Evolutionary conservation across 2,888 invertebrate genomes (phyloP).

Genomic region (Catocala sponsa): DNA sequence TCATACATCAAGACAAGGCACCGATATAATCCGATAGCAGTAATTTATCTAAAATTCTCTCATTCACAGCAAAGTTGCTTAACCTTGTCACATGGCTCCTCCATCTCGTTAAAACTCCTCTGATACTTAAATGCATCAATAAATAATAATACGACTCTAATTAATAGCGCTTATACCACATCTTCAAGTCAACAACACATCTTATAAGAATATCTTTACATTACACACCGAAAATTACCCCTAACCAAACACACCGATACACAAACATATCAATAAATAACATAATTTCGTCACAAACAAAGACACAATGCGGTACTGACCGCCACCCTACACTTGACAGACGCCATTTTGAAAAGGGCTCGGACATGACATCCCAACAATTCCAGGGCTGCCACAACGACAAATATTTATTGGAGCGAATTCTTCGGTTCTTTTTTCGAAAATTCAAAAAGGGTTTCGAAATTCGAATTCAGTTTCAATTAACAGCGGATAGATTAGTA

Average conservation of each 20-base stretch:
- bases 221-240: slow-evolving; percentile 27
- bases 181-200: too few species aligned
- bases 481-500: slow-evolving; percentile 19
- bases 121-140: too few species aligned
- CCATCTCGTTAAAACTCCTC: too few species aligned
- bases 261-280: slow-evolving; percentile 77
- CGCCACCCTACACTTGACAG: slow-evolving; percentile 69
- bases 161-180: too few species aligned
- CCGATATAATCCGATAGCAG: too few species aligned
- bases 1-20: too few species aligned
- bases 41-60: too few species aligned
- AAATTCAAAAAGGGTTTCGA: slow-evolving; percentile 13
- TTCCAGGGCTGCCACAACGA: slow-evolving; percentile 71
- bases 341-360: slow-evolving; percentile 83
- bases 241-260: slow-evolving; percentile 48
- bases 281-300: slow-evolving; percentile 69
- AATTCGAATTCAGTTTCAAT: slow-evolving; percentile 22
- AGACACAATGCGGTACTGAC: slow-evolving; percentile 73
- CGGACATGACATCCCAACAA: slow-evolving; percentile 75
- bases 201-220: slow-evolving; percentile 3
- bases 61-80: too few species aligned
- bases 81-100: too few species aligned
- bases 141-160: too few species aligned
- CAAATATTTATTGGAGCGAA: slow-evolving; percentile 72
- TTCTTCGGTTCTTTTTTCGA: slow-evolving; percentile 54